Percentiles rank a stretch among this genome's conserved stretches.
phyloP scores from a whole-genome alignment of 2,113 vertebrate genomes.

The Brachypodius melanocephalos region DNA sequence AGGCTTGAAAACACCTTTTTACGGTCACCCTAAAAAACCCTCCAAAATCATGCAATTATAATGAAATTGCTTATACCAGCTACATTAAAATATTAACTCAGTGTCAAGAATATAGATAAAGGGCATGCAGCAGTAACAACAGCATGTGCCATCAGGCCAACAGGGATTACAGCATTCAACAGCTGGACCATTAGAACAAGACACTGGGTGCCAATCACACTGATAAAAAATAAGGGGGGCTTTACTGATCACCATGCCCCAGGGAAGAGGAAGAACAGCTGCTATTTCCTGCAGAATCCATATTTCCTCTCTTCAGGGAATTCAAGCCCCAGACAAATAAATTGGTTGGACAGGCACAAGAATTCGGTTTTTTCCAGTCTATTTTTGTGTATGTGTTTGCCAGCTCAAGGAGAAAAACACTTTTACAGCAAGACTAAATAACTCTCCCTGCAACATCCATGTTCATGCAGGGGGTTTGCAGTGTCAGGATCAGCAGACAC shows the following conservation, averaged over 20 bases:
- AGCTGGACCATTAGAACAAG: conserved; percentile 11
- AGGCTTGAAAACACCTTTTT: conserved; percentile 14
- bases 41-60: background rate
- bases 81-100: background rate
- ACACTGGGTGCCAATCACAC: conserved; percentile 29
- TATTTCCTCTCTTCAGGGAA: conserved; percentile 43
- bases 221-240: background rate
- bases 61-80: background rate
- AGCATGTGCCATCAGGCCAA: background rate
- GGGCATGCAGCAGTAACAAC: background rate
- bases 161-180: background rate
- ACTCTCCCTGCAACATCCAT: background rate
- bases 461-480: background rate
- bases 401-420: conserved; percentile 30
- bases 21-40: background rate
- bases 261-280: conserved; percentile 47
- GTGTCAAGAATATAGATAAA: background rate
- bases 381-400: background rate
- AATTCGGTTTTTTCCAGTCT: conserved; percentile 3
- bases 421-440: background rate
- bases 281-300: conserved; percentile 34
- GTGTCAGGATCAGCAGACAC: background rate
- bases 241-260: background rate
- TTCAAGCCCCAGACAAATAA: conserved; percentile 26
- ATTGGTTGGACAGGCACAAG: conserved; percentile 17